Conservation (phyloP, 1,140 invertebrate genomes). For the Ceratosolen fusciceps region DNA sequence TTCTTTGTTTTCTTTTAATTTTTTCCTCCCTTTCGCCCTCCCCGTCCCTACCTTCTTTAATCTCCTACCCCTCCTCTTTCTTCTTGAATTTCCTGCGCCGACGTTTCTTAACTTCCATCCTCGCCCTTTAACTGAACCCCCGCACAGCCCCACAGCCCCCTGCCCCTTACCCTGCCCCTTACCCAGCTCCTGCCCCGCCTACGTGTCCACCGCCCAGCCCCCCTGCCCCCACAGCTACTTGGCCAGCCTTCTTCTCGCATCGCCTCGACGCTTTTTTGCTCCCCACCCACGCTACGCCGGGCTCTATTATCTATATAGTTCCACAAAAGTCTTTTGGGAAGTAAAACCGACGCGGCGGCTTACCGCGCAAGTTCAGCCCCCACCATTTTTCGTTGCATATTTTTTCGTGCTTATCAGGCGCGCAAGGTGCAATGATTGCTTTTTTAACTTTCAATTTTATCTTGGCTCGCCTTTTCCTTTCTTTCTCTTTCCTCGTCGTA, state of each 20-base stretch:
- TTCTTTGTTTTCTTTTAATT: conserved; percentile 33
- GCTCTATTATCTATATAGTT: conserved; percentile 38
- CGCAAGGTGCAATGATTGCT: conserved; percentile 50
- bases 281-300: conserved; percentile 34
- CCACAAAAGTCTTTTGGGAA: conserved; percentile 34
- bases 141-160: too few species aligned
- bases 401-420: conserved; percentile 52
- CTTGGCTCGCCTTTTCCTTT: background rate
- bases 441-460: conserved; percentile 32
- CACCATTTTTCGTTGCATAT: conserved; percentile 50
- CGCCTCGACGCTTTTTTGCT: conserved; percentile 2
- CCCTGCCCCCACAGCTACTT: too few species aligned
- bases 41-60: conserved; percentile 4
- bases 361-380: conserved; percentile 30
- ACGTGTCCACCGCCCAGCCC: too few species aligned
- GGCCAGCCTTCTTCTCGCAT: conserved; percentile 41
- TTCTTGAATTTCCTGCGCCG: conserved; percentile 15
- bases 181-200: too few species aligned
- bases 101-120: conserved; percentile 23
- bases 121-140: conserved; percentile 5
- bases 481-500: background rate
- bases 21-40: conserved; percentile 10
- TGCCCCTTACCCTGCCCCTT: too few species aligned
- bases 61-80: conserved; percentile 8
- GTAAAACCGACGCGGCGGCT: conserved; percentile 45